Evolutionary conservation across 2,888 invertebrate species (phyloP), one percentile per base, ranked within the genome.

Genomic region (Notodromas monacha): DNA sequence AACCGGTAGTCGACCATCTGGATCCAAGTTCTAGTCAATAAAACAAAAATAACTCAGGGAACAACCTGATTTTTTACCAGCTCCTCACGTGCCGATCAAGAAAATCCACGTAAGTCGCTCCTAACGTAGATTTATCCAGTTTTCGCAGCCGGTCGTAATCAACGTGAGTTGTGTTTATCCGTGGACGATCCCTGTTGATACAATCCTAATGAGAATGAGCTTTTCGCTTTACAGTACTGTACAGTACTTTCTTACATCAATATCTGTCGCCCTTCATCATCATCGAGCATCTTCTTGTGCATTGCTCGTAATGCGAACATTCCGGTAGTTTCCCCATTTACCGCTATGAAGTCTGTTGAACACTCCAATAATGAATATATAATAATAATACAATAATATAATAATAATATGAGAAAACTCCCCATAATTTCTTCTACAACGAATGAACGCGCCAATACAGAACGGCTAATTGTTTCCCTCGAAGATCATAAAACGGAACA

Each of bases 301-400:
- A 89, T 72, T 40, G 61, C 56, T 36, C 54, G 54, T 4, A 84
- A 54, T 3, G 81, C 70, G 28, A 45, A 46, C 26, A 45, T 40
- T 28, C 66, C 84, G 6, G 84, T 77, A 1, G 79, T 72, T 54
- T 92, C 89, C 2, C 81, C 84, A 39, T 86, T 58, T 38, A 77
- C 73, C 13, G 86, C 81, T 39, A 92, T 74, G 76, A 84, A 79
- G 45, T 92, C 86, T 57, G 40, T n/a, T 37, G 39, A 27, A 28
- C 34, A 21, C 29, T 15, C 30, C 30, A 29, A 12, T 3, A n/a
- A n/a, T n/a, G n/a, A n/a, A n/a, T n/a, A n/a, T n/a, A n/a, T n/a
- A n/a, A n/a, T n/a, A n/a, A n/a, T n/a, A n/a, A n/a, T n/a, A n/a
- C n/a, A n/a, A n/a, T n/a, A n/a, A n/a, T n/a, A n/a, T n/a, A n/a